phyloP scores from a whole-genome alignment of 2,888 invertebrate species.

The Stenolophus ochropezus region DNA sequence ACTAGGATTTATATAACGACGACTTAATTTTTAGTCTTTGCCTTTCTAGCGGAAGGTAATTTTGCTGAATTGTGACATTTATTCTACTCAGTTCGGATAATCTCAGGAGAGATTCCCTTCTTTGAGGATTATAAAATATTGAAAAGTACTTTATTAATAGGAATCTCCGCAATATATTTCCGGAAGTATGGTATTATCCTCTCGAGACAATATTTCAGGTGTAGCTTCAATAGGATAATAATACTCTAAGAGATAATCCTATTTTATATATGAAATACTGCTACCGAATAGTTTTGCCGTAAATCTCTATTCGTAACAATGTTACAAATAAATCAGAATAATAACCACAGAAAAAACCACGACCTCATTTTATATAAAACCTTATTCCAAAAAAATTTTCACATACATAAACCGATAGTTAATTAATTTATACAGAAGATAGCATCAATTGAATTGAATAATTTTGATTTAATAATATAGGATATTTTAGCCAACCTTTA shows the following conservation, averaged over 20 bases:
- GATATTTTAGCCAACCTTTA: too few relatives aligned
- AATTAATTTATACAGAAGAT: too few relatives aligned
- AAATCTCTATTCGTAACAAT: not conserved
- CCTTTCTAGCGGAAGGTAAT: not conserved
- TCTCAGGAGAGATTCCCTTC: not conserved
- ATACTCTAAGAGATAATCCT: not conserved
- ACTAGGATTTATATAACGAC: not conserved
- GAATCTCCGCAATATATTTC: slow-evolving; percentile 13
- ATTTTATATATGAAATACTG: not conserved
- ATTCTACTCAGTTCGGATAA: not conserved
- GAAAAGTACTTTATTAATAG: slow-evolving; percentile 18
- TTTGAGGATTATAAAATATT: slow-evolving; percentile 11
- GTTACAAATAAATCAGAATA: too few relatives aligned
- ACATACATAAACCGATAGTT: too few relatives aligned
- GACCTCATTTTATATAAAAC: too few relatives aligned
- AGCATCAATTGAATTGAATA: too few relatives aligned
- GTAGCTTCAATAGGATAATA: not conserved
- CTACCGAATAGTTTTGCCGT: not conserved
- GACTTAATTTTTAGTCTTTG: not conserved
- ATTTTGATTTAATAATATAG: too few relatives aligned
- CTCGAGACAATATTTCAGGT: not conserved
- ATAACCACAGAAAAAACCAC: too few relatives aligned
- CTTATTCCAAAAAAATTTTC: too few relatives aligned
- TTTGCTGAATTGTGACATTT: slow-evolving; percentile 10
- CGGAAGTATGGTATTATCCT: not conserved